Evolutionary conservation across 2,113 vertebrate species (phyloP).

Genomic region (Eulacestoma nigropectus): DNA sequence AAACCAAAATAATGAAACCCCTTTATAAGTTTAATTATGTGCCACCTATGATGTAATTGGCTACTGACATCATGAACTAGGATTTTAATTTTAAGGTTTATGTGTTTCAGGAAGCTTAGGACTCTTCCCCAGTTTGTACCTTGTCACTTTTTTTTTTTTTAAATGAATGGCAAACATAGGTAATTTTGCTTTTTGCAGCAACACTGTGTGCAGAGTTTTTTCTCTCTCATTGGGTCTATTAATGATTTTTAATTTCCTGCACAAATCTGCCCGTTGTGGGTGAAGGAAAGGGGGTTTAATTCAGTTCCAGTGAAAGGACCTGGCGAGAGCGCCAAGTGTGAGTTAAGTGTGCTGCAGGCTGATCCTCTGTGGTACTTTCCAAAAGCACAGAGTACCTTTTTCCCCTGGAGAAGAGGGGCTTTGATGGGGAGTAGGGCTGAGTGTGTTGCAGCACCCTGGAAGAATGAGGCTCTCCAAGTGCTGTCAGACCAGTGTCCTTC

Average conservation of each 20-base stretch:
- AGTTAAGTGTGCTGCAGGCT: not conserved
- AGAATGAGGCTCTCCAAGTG: not conserved
- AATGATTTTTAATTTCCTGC: slow-evolving; percentile 46
- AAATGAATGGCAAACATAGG: not conserved
- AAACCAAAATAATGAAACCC: slow-evolving; percentile 30
- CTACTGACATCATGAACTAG: slow-evolving; percentile 45
- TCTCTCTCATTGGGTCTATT: not conserved
- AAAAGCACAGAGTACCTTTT: not conserved
- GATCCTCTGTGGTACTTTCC: not conserved
- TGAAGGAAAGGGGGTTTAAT: not conserved
- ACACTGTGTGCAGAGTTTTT: not conserved
- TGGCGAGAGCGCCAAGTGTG: not conserved
- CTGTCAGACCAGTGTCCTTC: not conserved
- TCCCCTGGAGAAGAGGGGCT: not conserved
- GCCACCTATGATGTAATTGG: slow-evolving; percentile 35
- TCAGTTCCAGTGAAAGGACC: not conserved
- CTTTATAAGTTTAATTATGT: slow-evolving; percentile 64
- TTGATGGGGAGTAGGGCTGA: not conserved
- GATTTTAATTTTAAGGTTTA: slow-evolving; percentile 49
- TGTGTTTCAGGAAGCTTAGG: slow-evolving; percentile 46
- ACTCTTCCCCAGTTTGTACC: slow-evolving; percentile 31
- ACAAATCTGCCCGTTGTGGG: not conserved
- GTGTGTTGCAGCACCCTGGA: not conserved
- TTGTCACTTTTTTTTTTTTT: not conserved
- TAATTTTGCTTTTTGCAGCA: slow-evolving; percentile 36